These are phyloP conservation scores for Clarias pachynema DNA, from an alignment of 2,797 vertebrate species.

Conservation along the genomic window DNA sequence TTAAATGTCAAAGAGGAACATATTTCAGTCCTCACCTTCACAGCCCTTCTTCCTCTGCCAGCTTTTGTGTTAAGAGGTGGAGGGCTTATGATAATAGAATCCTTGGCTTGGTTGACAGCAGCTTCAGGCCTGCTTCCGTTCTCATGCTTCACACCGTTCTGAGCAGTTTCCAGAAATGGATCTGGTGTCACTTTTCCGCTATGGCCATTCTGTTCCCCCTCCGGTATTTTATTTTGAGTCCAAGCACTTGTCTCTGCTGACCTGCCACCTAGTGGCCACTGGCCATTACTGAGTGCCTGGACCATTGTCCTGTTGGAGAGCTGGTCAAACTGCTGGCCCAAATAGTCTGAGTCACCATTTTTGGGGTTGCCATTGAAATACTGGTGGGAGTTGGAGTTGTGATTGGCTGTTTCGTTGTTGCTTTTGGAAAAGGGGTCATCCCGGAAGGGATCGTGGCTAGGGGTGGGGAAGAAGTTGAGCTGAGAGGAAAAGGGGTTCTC, in stretches of 20 bases:
- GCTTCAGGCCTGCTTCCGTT: slow-evolving; percentile 69
- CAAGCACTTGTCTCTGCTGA: slow-evolving; percentile 58
- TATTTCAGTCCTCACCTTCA: slow-evolving; percentile 84
- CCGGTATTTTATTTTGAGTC: slow-evolving; percentile 70
- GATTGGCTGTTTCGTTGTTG: slow-evolving; percentile 59
- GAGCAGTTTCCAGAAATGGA: slow-evolving; percentile 79
- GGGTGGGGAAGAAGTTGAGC: slow-evolving; percentile 94
- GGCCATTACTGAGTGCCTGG: slow-evolving; percentile 68
- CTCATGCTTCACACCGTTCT: slow-evolving; percentile 73
- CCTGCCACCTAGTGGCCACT: slow-evolving; percentile 81
- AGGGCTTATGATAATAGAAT: slow-evolving; percentile 91
- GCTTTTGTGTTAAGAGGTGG: slow-evolving; percentile 93
- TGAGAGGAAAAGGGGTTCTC: slow-evolving; percentile 84
- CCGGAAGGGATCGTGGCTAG: slow-evolving; percentile 94
- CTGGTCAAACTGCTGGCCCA: slow-evolving; percentile 86
- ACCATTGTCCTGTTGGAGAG: slow-evolving; percentile 72
- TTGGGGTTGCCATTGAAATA: slow-evolving; percentile 54
- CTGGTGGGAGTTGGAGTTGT: slow-evolving; percentile 39
- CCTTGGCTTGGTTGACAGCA: slow-evolving; percentile 73
- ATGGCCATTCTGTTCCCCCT: slow-evolving; percentile 76
- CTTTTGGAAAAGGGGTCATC: slow-evolving; percentile 88
- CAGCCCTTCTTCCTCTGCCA: slow-evolving; percentile 90
- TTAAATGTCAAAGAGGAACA: background rate
- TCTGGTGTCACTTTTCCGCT: slow-evolving; percentile 65
- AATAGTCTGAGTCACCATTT: slow-evolving; percentile 78